Evolutionary conservation across 2,888 invertebrate genomes (phyloP), one percentile per base, ranked within the genome.

Genomic region (Caenorhabditis sinica): DNA sequence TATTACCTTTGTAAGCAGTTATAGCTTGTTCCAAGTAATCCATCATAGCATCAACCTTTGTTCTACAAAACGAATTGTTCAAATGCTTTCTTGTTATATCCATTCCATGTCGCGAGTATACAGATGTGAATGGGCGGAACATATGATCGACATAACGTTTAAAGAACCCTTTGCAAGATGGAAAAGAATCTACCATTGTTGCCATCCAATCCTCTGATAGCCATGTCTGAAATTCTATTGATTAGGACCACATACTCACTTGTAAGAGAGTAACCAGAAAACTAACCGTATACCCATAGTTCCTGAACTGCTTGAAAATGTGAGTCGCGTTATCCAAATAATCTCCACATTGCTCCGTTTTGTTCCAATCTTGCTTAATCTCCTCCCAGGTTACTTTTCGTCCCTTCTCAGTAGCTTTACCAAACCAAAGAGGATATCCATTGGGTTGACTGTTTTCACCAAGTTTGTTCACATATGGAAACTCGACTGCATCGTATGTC

Each of bases 371-470:
- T n/a, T 58, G 45, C 6, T 30, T 4, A 5, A 66, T 5, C n/a
- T 25, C 69, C 13, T 45, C 61, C 30, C 53, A 17, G 13, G 8
- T 36, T n/a, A 69, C 68, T 30, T 23, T 33, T 25, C 61, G 45
- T n/a, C 61, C 61, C 0, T 20, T 6, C 43, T 73, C 49, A 11
- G 20, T 30, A 13, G 17, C 15, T 79, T 71, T 69, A 53, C 86
- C 86, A n/a, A 84, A 82, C 75, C 73, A 84, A 2, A 89, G 53
- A 0, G 86, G 72, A 25, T 80, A 56, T 2, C 73, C 88, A 82
- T 89, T 89, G 36, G 89, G 89, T 20, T 71, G 83, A 69, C 76
- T 82, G 45, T 89, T 89, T 30, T 75, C 36, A 2, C 86, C 89
- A 2, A 89, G 68, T 80, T 85, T 88, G 77, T 89, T 89, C 15